Base-by-base conservation (phyloP, 2,888 invertebrate genomes). In the Conomelus anceps region DNA sequence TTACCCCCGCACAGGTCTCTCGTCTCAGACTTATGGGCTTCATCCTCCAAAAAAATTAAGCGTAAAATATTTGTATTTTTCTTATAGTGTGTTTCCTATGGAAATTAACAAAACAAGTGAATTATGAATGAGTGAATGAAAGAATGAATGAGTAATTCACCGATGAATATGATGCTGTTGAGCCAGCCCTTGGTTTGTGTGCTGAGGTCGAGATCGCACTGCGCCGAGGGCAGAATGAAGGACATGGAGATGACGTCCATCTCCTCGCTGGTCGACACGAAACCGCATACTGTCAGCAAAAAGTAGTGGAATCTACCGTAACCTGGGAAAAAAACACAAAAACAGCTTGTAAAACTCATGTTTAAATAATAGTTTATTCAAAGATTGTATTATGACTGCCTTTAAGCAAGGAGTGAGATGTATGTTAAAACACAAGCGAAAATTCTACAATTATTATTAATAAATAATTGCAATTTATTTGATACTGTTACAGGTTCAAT, bases 231-330 rank as follows among this genome's bases (percentile, higher is more conserved):
- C 91, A 98, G 94, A 94, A 98, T 97, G 95, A 98, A 98, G 92
- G 98, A 98, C 96, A 98, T 97, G 92, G 97, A 97, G 93, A 98
- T 97, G 94, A 98, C 98, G 94, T 98, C 98, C 96, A 98, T 98
- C 95, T 98, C 98, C 95, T 98, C 98, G 94, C 98, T 98, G 92
- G 97, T 97, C 94, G 97, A 97, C 94, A 98, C 98, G 94, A 98
- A 97, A 92, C 98, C 98, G 94, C 98, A 98, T 93, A 98, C 96
- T 93, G 96, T 96, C 94, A 98, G 94, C 93, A 98, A 95, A 92
- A 97, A 94, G 94, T 97, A 97, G 94, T 98, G 98, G 94, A 98
- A 98, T 94, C 96, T 96, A 92, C 97, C 97, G 96, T 97, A 97
- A 93, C 96, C 97, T 96, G 93, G 13, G 91, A 91, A 91, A 11